A percentile compares a stretch with the other conserved stretches of the same genome.
These are phyloP conservation scores for Rhizomys pruinosus DNA, from an alignment of 2,113 vertebrate genomes.

Conservation along the genomic window DNA sequence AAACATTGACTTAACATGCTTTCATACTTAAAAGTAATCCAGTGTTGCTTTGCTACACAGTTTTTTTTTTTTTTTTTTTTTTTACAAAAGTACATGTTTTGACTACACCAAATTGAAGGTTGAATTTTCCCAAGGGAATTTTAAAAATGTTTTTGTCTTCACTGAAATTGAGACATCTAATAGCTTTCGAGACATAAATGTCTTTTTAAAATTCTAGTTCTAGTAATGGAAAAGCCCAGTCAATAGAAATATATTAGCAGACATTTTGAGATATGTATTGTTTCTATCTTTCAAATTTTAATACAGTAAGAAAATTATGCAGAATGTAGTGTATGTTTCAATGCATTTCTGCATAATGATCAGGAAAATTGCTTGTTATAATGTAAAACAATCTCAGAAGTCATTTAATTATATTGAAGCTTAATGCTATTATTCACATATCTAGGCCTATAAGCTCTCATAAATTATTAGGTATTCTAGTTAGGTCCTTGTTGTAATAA, in stretches of 20 bases:
- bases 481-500: no score
- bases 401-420: constrained; percentile 60
- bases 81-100: not conserved
- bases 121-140: not conserved
- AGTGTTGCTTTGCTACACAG: not conserved
- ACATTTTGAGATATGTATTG: constrained; percentile 45
- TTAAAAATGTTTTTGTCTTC: not conserved
- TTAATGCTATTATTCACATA: constrained; percentile 59
- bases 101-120: not conserved
- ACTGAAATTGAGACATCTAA: not conserved
- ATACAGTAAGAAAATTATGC: constrained; percentile 59
- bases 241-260: constrained; percentile 54
- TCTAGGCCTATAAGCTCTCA: constrained; percentile 31
- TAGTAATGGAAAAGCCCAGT: constrained; percentile 26
- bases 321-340: constrained; percentile 21
- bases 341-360: constrained; percentile 62
- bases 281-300: constrained; percentile 60
- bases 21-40: not conserved
- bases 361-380: constrained; percentile 63
- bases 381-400: constrained; percentile 66
- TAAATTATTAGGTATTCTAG: no score
- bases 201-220: constrained; percentile 18
- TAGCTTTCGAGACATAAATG: not conserved
- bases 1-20: not conserved
- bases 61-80: not conserved